Base-by-base conservation (phyloP, 2,797 vertebrate species). In the Dendrocincla fuliginosa region DNA sequence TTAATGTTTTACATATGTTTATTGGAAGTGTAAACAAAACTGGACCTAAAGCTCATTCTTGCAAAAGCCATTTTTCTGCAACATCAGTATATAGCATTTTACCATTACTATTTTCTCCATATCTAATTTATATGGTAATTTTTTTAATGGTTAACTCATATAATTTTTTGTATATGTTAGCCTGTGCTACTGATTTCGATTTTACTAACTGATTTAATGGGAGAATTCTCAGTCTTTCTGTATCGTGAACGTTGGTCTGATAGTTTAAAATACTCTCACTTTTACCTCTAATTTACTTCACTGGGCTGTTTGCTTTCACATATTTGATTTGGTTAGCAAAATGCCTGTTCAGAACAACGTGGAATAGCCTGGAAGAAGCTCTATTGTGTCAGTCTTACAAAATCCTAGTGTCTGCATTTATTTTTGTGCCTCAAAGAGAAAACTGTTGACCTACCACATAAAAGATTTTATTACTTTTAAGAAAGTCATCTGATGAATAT, bases 141-240 rank as follows among this genome's bases (percentile, higher is more conserved):
- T 96, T 94, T 96, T 88, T 68, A 82, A 89, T 90, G 77, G 52
- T 95, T 96, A 96, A 94, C 74, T 95, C 70, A 17, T 92, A 67
- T 59, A 84, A 59, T 92, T 46, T 69, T 94, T 77, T 87, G 17
- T 94, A 27, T 81, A 44, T 55, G 56, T 86, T 90, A 89, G 65
- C 57, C 63, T 73, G 25, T 85, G 57, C 81, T 97, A 57, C 41
- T 93, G 52, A 41, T 88, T 94, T 95, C 83, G 69, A 14, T 86
- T 91, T 96, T 95, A 27, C 89, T 84, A 75, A 78, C 76, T 93
- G 78, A 94, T 89, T 78, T 93, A 89, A 92, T 96, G 92, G 60
- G 37, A 91, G 44, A 92, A 89, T 94, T 93, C 92, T 82, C 44
- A 90, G 42, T 68, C 39, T 15, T 89, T 68, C 49, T 5, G 0